These are phyloP conservation scores for Anthoscopus minutus DNA, from an alignment of 2,113 vertebrate species.

Conservation along the genomic window DNA sequence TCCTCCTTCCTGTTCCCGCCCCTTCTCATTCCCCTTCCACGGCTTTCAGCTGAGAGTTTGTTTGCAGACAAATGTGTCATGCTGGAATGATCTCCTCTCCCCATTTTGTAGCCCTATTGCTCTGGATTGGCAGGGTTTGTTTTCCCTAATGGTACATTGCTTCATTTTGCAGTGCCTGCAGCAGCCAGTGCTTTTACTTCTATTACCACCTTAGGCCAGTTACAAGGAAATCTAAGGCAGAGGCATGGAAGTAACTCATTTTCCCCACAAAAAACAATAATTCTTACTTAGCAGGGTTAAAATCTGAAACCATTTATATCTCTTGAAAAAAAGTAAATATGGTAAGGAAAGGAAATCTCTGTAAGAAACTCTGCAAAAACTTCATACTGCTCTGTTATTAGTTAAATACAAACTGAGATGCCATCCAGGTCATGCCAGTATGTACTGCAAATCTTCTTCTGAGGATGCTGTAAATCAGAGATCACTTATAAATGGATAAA, in stretches of 20 bases:
- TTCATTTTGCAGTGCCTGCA: background rate
- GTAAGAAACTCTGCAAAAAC: background rate
- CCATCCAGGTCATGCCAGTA: background rate
- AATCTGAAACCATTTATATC: background rate
- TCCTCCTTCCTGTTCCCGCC: background rate
- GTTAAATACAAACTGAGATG: background rate
- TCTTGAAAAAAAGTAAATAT: background rate
- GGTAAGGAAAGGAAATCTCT: background rate
- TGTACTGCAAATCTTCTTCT: background rate
- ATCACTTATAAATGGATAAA: background rate
- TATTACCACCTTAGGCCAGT: background rate
- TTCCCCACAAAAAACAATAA: background rate
- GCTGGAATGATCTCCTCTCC: background rate
- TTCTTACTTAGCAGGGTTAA: background rate
- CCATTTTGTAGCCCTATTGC: background rate
- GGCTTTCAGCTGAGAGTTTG: background rate
- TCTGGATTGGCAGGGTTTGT: background rate
- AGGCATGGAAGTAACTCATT: background rate
- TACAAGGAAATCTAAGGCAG: background rate
- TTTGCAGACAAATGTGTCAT: background rate
- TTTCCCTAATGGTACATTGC: background rate
- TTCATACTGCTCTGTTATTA: background rate
- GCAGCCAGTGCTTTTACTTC: background rate
- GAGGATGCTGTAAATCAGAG: background rate
- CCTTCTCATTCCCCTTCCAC: background rate